A percentile compares a stretch with the other conserved stretches of the same genome.
Conservation (phyloP, 2,888 invertebrate species). For the Anthrax anthrax region DNA sequence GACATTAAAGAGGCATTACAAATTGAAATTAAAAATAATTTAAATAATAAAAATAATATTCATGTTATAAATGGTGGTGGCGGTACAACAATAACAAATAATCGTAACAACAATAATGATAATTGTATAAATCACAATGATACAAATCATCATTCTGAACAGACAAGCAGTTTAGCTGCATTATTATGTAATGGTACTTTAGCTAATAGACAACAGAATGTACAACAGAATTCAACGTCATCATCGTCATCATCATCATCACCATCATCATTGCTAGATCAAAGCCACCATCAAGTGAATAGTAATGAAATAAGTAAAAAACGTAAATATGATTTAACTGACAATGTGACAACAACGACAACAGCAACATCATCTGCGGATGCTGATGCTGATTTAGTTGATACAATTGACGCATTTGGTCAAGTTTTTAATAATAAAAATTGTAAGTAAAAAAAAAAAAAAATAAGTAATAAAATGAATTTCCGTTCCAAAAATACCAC, state of each 20-base stretch:
- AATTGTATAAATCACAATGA: constrained; percentile 13
- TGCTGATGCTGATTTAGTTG: constrained; percentile 23
- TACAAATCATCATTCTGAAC: background rate
- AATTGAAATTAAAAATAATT: constrained; percentile 10
- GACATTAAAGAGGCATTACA: constrained; percentile 24
- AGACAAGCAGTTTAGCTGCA: constrained; percentile 13
- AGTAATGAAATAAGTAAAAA: constrained; percentile 8
- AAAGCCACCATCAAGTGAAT: constrained; percentile 3
- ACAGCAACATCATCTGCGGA: constrained; percentile 13
- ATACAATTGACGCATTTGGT: constrained; percentile 30
- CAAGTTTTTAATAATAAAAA: constrained; percentile 25
- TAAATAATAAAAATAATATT: background rate
- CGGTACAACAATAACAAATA: background rate
- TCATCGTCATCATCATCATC: constrained; percentile 17
- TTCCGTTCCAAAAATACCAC: too few species aligned
- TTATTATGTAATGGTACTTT: constrained; percentile 8
- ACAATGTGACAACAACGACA: constrained; percentile 1
- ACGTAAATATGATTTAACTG: constrained; percentile 1
- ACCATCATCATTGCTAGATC: constrained; percentile 11
- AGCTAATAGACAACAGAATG: constrained; percentile 17
- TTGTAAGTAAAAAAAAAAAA: background rate
- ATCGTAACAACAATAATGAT: constrained; percentile 15
- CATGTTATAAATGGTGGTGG: background rate
- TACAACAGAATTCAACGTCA: constrained; percentile 16
- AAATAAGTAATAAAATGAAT: background rate